Base-by-base conservation (phyloP, 2,113 vertebrate genomes). In the Catharus minimus region DNA sequence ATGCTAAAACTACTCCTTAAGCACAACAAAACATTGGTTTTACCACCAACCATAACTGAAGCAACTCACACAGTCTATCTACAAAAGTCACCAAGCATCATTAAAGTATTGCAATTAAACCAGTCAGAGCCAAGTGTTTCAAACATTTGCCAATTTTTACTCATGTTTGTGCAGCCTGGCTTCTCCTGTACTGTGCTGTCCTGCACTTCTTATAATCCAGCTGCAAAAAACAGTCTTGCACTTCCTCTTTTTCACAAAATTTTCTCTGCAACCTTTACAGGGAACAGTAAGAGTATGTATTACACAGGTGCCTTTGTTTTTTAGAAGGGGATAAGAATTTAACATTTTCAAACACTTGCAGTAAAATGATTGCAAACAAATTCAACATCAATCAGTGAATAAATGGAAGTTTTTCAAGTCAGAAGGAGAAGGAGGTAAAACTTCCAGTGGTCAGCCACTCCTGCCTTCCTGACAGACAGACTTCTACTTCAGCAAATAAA, bases 381-480 rank as follows among this genome's bases (percentile, higher is more conserved):
- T 36, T 26, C 28, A 66, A 47, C 22, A 24, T 10, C 2, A 2
- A 10, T 43, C 65, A 55, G 56, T n/a, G n/a, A 71, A 78, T 28
- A 43, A 76, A 64, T 10, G 16, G 2, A 27, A 27, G n/a, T 5
- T 81, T 60, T 65, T 46, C 23, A 69, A 79, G 18, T 46, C 22
- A 30, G 13, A 44, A 18, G 5, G 10, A 2, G 4, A 22, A 14
- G 18, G 3, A 3, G 7, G 22, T 1, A 19, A 15, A 7, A 58
- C 68, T 44, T 67, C 19, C 12, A 62, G 15, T 23, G 15, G n/a
- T 76, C 32, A 61, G 52, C 14, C 43, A 78, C 2, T 3, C 44
- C 62, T 65, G 8, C 30, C 38, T 22, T 75, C 52, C 61, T 53
- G 15, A 75, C 28, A 76, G 20, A 80, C 7, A 76, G 20, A 80